These are phyloP conservation scores for Orycteropus afer DNA, from an alignment of 2,113 vertebrate genomes.

Conservation along the genomic window DNA sequence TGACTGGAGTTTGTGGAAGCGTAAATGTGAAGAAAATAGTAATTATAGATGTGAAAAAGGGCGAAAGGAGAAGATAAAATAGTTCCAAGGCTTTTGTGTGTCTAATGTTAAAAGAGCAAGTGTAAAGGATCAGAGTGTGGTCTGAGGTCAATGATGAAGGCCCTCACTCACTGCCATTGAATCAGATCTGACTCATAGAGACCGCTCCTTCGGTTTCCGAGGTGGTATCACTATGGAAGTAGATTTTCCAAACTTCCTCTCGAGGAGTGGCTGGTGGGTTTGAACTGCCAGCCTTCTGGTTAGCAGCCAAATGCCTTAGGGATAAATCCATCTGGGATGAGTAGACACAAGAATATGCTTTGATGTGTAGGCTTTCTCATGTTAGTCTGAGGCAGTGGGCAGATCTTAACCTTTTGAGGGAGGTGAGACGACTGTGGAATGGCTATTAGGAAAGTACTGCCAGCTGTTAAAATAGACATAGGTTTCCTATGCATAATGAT, in stretches of 20 bases:
- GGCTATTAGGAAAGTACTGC: too few relatives aligned
- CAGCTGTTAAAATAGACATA: background rate
- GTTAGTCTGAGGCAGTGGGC: background rate
- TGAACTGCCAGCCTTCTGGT: too few relatives aligned
- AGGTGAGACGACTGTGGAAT: background rate
- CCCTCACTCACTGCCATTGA: too few relatives aligned
- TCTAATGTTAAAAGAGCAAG: background rate
- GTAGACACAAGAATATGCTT: rapidly evolving
- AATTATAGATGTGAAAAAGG: background rate
- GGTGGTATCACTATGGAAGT: too few relatives aligned
- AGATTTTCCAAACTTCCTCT: too few relatives aligned
- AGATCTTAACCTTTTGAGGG: background rate
- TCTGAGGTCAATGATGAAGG: too few relatives aligned
- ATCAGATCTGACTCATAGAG: too few relatives aligned
- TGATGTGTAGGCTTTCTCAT: background rate
- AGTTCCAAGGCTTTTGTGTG: background rate
- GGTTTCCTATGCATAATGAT: background rate
- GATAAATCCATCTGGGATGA: too few relatives aligned
- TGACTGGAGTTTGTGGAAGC: background rate
- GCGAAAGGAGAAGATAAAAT: background rate
- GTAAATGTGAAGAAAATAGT: background rate
- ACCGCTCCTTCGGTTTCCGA: too few relatives aligned
- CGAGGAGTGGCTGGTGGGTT: too few relatives aligned
- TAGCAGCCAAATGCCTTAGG: too few relatives aligned
- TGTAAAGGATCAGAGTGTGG: background rate